Evolutionary conservation across 1,140 invertebrate species (phyloP).

Genomic region (Pararge aegeria): DNA sequence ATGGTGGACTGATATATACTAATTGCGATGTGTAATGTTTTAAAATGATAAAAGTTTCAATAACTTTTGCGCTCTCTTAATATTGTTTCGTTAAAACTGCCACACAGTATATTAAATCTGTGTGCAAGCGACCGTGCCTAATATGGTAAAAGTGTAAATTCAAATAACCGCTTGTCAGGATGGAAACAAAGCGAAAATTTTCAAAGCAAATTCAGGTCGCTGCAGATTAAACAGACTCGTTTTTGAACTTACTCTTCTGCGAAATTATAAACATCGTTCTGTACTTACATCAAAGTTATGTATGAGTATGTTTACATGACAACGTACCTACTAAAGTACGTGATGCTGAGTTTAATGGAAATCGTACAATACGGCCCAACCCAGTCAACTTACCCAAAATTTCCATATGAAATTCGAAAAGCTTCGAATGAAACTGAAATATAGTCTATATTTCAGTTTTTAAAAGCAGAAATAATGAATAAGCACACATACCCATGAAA

Average conservation of each 20-base stretch:
- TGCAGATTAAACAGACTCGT: constrained; percentile 28
- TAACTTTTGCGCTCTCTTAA: not conserved
- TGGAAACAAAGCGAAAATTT: constrained; percentile 32
- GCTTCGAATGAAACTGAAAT: no score
- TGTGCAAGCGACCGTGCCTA: not conserved
- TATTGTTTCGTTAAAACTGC: not conserved
- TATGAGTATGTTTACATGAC: not conserved
- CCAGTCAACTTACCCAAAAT: no score
- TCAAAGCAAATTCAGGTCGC: constrained; percentile 34
- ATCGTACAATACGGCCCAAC: no score
- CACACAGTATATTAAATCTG: constrained; percentile 2
- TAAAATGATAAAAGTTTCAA: not conserved
- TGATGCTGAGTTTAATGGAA: no score
- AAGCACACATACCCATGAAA: no score
- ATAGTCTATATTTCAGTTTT: no score
- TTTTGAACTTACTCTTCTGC: constrained; percentile 23
- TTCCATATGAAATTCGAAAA: no score
- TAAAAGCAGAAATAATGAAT: no score
- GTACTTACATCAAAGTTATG: not conserved
- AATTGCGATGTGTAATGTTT: not conserved
- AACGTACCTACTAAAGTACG: no score
- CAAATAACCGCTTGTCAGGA: constrained; percentile 25
- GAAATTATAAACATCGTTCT: constrained; percentile 14
- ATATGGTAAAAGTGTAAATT: constrained; percentile 28
- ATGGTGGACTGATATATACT: no score